These are phyloP conservation scores for Flexamia atlantica DNA, from an alignment of 2,888 invertebrate genomes.

Conservation along the genomic window DNA sequence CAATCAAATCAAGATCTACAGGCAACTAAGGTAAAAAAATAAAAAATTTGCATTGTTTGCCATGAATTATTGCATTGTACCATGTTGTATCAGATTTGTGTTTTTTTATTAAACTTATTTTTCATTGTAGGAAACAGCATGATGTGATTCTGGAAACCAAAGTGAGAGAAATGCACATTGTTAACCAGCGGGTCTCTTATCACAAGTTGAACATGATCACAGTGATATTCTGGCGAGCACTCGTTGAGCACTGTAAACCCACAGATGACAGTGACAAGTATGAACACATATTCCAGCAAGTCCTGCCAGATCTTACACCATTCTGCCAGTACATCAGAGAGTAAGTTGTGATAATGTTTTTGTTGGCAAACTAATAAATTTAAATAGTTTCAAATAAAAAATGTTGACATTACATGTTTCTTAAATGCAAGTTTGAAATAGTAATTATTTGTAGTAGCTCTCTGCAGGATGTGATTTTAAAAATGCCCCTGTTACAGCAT, in stretches of 20 bases:
- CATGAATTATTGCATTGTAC: too few species aligned
- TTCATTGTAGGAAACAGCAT: constrained; percentile 48
- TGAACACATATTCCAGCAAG: constrained; percentile 69
- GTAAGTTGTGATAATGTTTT: constrained; percentile 78
- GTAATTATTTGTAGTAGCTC: too few species aligned
- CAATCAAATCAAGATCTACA: too few species aligned
- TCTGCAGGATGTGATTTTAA: too few species aligned
- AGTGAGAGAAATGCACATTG: constrained; percentile 45
- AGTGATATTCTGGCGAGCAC: constrained; percentile 54
- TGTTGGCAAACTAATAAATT: too few species aligned
- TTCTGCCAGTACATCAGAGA: constrained; percentile 85
- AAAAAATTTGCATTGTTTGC: too few species aligned
- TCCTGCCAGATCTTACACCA: constrained; percentile 85
- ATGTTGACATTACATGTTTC: too few species aligned
- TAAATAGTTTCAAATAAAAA: too few species aligned
- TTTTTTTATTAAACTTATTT: not conserved
- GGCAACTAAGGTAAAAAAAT: too few species aligned
- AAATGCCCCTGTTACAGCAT: too few species aligned
- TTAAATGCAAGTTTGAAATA: too few species aligned
- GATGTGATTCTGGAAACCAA: constrained; percentile 40
- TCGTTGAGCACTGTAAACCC: constrained; percentile 43
- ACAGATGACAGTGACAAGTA: constrained; percentile 60
- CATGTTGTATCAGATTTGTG: too few species aligned
- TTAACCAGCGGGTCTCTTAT: constrained; percentile 29
- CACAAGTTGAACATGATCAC: constrained; percentile 32